A percentile compares a stretch with the other conserved stretches of the same genome.
Conservation (phyloP, 2,888 invertebrate genomes). For the Tetranychus piercei region DNA sequence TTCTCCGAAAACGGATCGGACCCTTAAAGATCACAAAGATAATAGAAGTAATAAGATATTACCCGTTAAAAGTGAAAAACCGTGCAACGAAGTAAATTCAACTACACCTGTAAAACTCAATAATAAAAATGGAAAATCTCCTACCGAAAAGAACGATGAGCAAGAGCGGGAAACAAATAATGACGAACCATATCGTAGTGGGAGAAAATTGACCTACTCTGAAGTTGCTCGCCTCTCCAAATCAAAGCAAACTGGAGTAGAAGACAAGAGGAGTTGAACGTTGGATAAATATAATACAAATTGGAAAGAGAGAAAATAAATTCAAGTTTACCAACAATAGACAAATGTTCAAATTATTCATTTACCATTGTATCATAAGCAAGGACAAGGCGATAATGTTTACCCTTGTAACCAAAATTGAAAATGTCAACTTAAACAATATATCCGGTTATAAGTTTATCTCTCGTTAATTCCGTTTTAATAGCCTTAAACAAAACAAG, state of each 20-base stretch:
- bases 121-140: neutral
- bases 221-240: slow-evolving; percentile 5
- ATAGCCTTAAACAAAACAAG: too few species aligned
- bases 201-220: neutral
- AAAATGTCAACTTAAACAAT: too few species aligned
- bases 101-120: neutral
- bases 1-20: neutral
- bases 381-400: too few species aligned
- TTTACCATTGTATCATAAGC: too few species aligned
- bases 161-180: neutral
- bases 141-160: neutral
- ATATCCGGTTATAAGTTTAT: too few species aligned
- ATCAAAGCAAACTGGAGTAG: neutral
- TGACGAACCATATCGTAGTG: neutral
- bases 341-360: too few species aligned
- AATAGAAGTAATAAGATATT: neutral
- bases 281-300: too few species aligned
- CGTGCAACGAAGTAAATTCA: neutral
- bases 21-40: neutral
- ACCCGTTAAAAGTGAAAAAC: neutral
- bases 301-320: too few species aligned
- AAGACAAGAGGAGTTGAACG: neutral
- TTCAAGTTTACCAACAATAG: too few species aligned
- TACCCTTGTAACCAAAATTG: too few species aligned
- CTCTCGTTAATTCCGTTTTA: too few species aligned